Conservation (phyloP, 2,797 vertebrate species). For the Typhlichthys eigenmanni region DNA sequence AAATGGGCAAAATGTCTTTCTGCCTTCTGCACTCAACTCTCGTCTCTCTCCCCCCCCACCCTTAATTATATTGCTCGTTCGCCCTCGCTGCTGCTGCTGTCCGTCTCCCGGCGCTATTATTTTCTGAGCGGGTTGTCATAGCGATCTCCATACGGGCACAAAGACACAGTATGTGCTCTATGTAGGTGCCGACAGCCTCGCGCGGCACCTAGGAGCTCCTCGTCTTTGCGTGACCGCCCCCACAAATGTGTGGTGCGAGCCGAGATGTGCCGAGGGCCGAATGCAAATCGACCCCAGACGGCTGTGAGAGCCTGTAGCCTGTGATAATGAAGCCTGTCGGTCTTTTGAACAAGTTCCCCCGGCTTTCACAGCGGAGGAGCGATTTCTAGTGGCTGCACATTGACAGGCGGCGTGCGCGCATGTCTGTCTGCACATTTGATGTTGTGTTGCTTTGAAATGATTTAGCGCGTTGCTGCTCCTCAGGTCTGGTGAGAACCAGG, state of each 20-base stretch:
- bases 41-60: constrained; percentile 11
- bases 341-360: constrained; percentile 35
- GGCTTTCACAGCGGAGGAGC: constrained; percentile 18
- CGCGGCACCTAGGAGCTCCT: constrained; percentile 54
- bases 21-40: constrained; percentile 26
- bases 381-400: neutral
- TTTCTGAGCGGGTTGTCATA: constrained; percentile 82
- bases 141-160: constrained; percentile 77
- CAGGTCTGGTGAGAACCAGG: constrained; percentile 90
- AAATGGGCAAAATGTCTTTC: constrained; percentile 35
- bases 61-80: constrained; percentile 10
- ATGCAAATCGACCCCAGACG: constrained; percentile 61
- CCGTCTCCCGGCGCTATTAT: constrained; percentile 62
- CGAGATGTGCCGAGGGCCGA: constrained; percentile 55
- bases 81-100: constrained; percentile 45
- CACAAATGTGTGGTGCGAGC: constrained; percentile 63
- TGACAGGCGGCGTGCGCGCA: neutral
- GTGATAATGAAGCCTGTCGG: constrained; percentile 43
- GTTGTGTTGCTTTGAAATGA: neutral
- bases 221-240: constrained; percentile 64
- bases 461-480: constrained; percentile 22
- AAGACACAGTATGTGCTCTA: constrained; percentile 70
- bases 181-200: constrained; percentile 57
- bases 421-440: neutral
- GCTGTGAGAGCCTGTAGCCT: constrained; percentile 44